These are phyloP conservation scores for Noctua comes DNA, from an alignment of 2,888 invertebrate genomes.

Conservation along the genomic window DNA sequence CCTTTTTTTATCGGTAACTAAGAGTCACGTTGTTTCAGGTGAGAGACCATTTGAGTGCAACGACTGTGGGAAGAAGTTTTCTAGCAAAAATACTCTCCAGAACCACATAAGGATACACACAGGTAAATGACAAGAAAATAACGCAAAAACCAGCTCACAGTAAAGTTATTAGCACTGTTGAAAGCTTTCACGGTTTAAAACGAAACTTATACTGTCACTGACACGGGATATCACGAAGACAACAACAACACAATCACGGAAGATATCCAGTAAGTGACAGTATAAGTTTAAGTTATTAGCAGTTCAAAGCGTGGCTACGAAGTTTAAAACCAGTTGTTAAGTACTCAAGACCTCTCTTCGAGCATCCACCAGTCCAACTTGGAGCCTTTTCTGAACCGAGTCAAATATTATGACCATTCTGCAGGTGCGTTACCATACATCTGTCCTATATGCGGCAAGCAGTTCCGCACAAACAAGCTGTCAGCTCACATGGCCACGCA, in stretches of 20 bases:
- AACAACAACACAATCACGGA: too few species aligned
- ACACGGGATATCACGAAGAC: too few species aligned
- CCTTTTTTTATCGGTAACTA: background rate
- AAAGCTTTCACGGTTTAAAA: too few species aligned
- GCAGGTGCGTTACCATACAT: constrained; percentile 81
- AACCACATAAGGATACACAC: constrained; percentile 79
- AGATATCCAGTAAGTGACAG: too few species aligned
- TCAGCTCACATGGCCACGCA: constrained; percentile 77
- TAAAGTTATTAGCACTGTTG: background rate
- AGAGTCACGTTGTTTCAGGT: constrained; percentile 70
- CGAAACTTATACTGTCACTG: too few species aligned
- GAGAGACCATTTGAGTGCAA: constrained; percentile 79
- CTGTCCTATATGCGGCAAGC: constrained; percentile 81
- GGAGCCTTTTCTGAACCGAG: background rate
- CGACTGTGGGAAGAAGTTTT: constrained; percentile 78
- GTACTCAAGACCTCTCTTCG: background rate
- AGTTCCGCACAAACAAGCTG: constrained; percentile 83
- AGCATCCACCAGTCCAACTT: background rate
- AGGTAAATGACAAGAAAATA: constrained; percentile 63
- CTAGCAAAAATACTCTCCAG: constrained; percentile 76
- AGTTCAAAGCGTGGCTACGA: background rate
- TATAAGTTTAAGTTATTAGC: too few species aligned
- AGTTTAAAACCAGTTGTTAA: background rate
- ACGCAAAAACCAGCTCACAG: too few species aligned
- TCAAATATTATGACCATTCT: background rate